A percentile compares a stretch with the other conserved stretches of the same genome.
Conservation (phyloP, 1,140 invertebrate species). For the Drosophila tani region DNA sequence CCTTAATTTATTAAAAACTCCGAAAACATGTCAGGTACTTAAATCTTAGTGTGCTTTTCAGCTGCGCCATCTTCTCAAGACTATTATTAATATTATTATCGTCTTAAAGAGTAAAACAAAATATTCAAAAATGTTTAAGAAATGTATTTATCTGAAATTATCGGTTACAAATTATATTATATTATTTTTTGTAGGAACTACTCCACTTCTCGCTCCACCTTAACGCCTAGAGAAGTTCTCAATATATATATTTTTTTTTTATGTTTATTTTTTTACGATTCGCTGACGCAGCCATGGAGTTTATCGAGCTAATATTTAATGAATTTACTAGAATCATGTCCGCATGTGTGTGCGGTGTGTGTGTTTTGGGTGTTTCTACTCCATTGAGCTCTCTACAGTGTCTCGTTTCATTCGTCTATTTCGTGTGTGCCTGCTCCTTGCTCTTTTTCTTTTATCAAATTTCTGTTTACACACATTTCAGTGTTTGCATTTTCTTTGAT, state of each 20-base stretch:
- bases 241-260: neutral
- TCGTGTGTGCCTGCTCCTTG: constrained; percentile 10
- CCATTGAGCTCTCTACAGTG: constrained; percentile 38
- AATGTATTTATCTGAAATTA: too few species aligned
- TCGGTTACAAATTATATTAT: too few species aligned
- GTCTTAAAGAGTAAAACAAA: neutral
- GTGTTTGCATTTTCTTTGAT: constrained; percentile 77
- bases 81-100: too few species aligned
- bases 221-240: neutral
- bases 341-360: constrained; percentile 8
- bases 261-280: constrained; percentile 42
- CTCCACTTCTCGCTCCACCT: neutral
- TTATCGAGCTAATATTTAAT: constrained; percentile 70
- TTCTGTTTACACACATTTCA: constrained; percentile 71
- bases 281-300: constrained; percentile 34
- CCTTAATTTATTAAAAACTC: neutral
- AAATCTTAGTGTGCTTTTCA: too few species aligned
- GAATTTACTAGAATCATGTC: constrained; percentile 64
- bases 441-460: constrained; percentile 57
- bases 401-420: constrained; percentile 20
- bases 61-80: too few species aligned
- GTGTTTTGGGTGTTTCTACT: constrained; percentile 46
- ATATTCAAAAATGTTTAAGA: neutral
- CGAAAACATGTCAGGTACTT: too few species aligned
- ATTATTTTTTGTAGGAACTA: neutral